A percentile compares a stretch with the other conserved stretches of the same genome.
phyloP scores from a whole-genome alignment of 2,113 vertebrate species.

The Phylloscopus trochiloides region DNA sequence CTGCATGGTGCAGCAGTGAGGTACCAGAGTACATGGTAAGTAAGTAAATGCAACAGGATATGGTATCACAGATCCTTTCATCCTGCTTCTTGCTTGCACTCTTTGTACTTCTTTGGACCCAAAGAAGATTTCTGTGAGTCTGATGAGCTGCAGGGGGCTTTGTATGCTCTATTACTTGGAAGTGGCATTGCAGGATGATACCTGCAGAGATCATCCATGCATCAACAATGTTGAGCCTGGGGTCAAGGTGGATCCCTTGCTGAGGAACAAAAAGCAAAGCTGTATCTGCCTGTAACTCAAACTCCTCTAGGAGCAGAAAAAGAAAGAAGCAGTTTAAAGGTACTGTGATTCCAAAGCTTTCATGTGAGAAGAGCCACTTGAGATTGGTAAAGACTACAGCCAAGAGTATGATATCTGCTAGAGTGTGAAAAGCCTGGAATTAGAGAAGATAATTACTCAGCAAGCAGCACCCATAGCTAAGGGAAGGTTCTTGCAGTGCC shows the following conservation, averaged over 20 bases:
- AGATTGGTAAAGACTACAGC: neutral
- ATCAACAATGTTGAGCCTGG: neutral
- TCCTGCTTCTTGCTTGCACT: neutral
- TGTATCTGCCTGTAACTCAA: rapidly evolving
- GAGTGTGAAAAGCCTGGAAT: neutral
- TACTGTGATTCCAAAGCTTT: neutral
- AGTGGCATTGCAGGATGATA: neutral
- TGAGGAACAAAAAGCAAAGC: neutral
- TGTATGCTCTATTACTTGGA: neutral
- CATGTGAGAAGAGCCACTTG: neutral
- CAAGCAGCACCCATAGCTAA: neutral
- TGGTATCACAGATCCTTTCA: neutral
- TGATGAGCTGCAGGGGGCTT: neutral
- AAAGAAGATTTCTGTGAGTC: neutral
- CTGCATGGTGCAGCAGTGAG: neutral
- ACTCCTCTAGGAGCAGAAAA: neutral
- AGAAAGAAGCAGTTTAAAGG: neutral
- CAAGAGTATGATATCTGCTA: neutral
- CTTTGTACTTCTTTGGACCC: neutral
- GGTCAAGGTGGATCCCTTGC: neutral
- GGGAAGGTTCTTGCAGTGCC: neutral
- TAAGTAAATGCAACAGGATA: neutral
- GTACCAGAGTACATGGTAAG: neutral
- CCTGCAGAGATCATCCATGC: neutral
- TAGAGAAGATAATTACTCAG: neutral